Evolutionary conservation across 2,113 vertebrate species (phyloP), one percentile per base, ranked within the genome.

Genomic region (Triplophysa siluroides): DNA sequence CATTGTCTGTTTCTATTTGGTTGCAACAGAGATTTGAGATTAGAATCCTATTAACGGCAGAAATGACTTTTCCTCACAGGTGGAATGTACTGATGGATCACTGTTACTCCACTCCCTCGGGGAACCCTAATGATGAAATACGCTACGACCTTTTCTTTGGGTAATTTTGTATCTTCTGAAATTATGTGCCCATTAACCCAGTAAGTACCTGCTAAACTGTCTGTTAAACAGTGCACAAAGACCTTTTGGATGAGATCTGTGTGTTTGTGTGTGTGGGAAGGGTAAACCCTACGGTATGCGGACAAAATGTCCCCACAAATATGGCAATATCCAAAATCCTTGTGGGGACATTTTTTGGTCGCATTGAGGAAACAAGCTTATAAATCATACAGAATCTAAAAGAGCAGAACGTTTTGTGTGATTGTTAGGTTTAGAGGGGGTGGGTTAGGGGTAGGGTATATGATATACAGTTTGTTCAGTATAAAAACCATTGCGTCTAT

Each of bases 51-150:
- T 84, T 83, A 54, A 52, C 47, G 81, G 50, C 73, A 83, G 52
- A 87, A 65, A 84, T 70, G 6, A 1, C 61, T 88, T 86, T 85
- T 88, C 87, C 88, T 78, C 18, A 79, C 87, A 99, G 97, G 91
- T 98, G 96, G 94, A 97, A 96, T 84, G 95, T 99, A 87, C 93
- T 99, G 91, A 96, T 99, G 97, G 96, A 99, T 91, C 98, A 98
- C 89, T 98, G 97, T 91, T 99, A 98, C 83, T 95, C 97, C 45
- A 97, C 96, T 0, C 97, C 97, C 62, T 98, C 96, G 85, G 97
- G 96, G 88, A 98, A 99, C 88, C 97, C 97, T 84, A 97, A 94
- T 45, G 97, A 98, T 88, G 95, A 96, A 83, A 90, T 95, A 86
- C 90, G 94, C 82, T 98, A 98, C 26, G 95, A 99, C 89, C 96